A percentile compares a stretch with the other conserved stretches of the same genome.
phyloP scores from a whole-genome alignment of 2,888 invertebrate genomes.

The Drosophila cognata region DNA sequence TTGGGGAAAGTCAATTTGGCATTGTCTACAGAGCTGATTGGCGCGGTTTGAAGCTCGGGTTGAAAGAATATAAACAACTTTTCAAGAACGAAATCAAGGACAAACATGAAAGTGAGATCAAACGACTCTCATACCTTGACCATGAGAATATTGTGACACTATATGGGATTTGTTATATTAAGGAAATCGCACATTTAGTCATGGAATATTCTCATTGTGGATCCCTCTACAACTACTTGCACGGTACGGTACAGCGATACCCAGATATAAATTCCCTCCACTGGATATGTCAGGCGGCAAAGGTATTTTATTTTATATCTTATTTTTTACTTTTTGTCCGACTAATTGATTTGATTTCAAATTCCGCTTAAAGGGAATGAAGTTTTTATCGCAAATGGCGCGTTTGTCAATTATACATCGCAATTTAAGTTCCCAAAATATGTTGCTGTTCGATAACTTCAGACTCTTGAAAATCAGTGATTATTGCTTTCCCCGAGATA shows the following conservation, averaged over 20 bases:
- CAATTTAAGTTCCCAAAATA: conserved; percentile 7
- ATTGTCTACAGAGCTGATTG: conserved; percentile 1
- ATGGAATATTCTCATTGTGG: conserved; percentile 13
- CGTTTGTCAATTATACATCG: not conserved
- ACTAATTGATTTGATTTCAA: not conserved
- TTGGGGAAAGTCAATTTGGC: conserved; percentile 1
- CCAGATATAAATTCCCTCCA: not conserved
- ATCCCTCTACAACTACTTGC: conserved; percentile 11
- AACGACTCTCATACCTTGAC: not conserved
- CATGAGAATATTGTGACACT: not conserved
- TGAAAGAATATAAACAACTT: not conserved
- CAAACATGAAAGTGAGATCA: too few species aligned
- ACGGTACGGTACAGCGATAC: conserved; percentile 4
- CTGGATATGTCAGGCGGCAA: conserved; percentile 11
- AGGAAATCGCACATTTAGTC: not conserved
- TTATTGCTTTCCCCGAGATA: not conserved
- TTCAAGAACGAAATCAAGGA: too few species aligned
- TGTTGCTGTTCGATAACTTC: conserved; percentile 5
- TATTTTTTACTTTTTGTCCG: not conserved
- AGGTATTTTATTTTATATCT: not conserved
- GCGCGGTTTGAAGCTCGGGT: too few species aligned
- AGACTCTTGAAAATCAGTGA: conserved; percentile 7
- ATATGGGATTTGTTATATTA: not conserved
- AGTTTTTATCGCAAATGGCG: not conserved
- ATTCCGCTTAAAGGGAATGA: not conserved